Percentiles rank a stretch among this genome's conserved stretches.
Evolutionary conservation across 2,113 vertebrate species (phyloP).

Genomic region (Syngnathus scovelli): DNA sequence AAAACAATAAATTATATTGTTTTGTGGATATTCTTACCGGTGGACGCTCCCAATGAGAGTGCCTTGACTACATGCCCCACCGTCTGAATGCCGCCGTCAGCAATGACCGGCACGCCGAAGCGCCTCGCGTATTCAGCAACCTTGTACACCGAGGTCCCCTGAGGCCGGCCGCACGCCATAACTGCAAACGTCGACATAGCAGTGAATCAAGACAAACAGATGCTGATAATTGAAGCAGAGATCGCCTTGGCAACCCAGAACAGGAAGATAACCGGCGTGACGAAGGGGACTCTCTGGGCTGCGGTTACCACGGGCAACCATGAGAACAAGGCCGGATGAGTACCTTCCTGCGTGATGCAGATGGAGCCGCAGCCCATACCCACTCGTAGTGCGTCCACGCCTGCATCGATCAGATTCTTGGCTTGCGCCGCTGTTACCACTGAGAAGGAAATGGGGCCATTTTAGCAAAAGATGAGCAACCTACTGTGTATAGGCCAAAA

Average conservation of each 20-base stretch:
- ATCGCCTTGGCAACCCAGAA: slow-evolving; percentile 47
- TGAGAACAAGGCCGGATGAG: neutral
- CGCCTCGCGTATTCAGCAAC: slow-evolving; percentile 88
- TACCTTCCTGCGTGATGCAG: slow-evolving; percentile 94
- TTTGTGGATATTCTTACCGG: slow-evolving; percentile 65
- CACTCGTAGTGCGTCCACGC: slow-evolving; percentile 84
- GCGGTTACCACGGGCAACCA: slow-evolving; percentile 18
- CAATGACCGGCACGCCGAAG: slow-evolving; percentile 86
- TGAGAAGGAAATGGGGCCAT: slow-evolving; percentile 34
- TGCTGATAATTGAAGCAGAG: neutral
- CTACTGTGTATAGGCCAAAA: neutral
- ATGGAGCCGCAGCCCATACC: slow-evolving; percentile 94
- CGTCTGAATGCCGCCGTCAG: slow-evolving; percentile 88
- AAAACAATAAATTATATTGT: neutral
- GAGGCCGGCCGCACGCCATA: slow-evolving; percentile 89
- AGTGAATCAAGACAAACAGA: neutral
- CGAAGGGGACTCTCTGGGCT: slow-evolving; percentile 17
- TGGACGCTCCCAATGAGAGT: slow-evolving; percentile 85
- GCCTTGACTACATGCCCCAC: slow-evolving; percentile 91
- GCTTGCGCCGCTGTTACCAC: slow-evolving; percentile 91
- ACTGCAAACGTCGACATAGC: slow-evolving; percentile 58
- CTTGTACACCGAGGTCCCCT: slow-evolving; percentile 89
- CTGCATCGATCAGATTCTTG: slow-evolving; percentile 89
- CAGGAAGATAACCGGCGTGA: slow-evolving; percentile 54
- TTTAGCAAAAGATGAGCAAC: neutral